Conservation (phyloP, 2,113 vertebrate species). For the Dipodomys stephensi region DNA sequence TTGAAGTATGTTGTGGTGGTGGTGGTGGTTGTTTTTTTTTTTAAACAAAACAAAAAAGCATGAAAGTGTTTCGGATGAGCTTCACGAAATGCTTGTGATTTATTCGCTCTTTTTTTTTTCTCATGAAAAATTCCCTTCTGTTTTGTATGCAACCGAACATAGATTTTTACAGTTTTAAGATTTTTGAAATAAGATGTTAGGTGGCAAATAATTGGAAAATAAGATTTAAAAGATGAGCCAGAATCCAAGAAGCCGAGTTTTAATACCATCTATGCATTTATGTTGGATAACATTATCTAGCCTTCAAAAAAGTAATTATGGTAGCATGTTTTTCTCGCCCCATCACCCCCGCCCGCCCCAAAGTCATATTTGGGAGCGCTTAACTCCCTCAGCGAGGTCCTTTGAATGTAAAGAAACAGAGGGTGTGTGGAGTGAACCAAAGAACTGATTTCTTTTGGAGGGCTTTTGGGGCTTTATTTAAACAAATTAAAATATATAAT, state of each 20-base stretch:
- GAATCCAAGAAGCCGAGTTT: slow-evolving; percentile 3
- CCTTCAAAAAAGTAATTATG: neutral
- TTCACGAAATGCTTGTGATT: slow-evolving; percentile 58
- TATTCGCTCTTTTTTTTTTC: too few relatives aligned
- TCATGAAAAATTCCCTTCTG: slow-evolving; percentile 19
- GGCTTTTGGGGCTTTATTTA: neutral
- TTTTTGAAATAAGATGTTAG: neutral
- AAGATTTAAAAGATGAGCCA: neutral
- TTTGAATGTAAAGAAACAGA: neutral
- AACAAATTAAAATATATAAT: slow-evolving; percentile 34
- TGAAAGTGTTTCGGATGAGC: slow-evolving; percentile 38
- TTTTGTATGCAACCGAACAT: neutral
- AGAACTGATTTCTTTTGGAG: neutral
- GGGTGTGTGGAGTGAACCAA: too few relatives aligned
- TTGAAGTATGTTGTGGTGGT: neutral
- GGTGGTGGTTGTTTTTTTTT: too few relatives aligned
- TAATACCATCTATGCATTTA: neutral
- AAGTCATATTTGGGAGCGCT: neutral
- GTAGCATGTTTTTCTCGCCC: neutral
- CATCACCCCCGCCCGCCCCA: neutral
- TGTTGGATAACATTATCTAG: neutral
- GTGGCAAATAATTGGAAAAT: slow-evolving; percentile 19
- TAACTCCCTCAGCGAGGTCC: neutral
- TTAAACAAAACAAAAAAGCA: too few relatives aligned
- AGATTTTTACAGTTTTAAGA: neutral